Evolutionary conservation across 2,888 invertebrate genomes (phyloP), one percentile per base, ranked within the genome.

Genomic region (Chymomyza amoena): DNA sequence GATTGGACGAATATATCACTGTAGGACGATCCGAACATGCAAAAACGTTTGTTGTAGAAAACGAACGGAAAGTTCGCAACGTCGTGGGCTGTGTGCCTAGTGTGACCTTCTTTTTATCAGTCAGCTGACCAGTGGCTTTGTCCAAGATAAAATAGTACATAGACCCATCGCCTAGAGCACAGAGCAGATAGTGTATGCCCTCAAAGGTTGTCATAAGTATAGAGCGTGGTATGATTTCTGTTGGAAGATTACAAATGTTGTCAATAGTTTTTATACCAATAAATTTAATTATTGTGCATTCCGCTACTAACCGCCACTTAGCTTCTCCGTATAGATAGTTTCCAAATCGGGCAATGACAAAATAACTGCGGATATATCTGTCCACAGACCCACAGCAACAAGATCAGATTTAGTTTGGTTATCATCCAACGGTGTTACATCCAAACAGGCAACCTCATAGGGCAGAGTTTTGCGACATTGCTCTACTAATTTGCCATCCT

Each of bases 11-110:
- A 93, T 99, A 99, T 80, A 99, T 99, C 15, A 99, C 99, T 0
- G 99, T 99, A 0, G 99, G 99, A 63, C 99, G 94, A 92, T 99
- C 99, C 0, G 98, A 99, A 91, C 99, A 99, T 25, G 99, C 99
- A 93, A 99, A 99, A 50, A 99, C 98, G 91, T 99, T 99, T 16
- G 97, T 97, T 0, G 98, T 98, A 15, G 97, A 96, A 64, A 97
- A 93, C 0, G 97, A 96, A 77, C 96, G 94, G 91, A 99, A 99
- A 7, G 97, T 97, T 73, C 96, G 94, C 67, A 99, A 93, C 15
- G 97, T 97, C 0, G 98, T 99, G 15, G 99, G 99, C 90, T 99
- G 99, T 0, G 99, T 99, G 64, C 99, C 99, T 5, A 99, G 93
- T 0, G 98, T 98, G 18, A 99, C 98, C 90, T 97, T 97, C 92